These are phyloP conservation scores for Mesembrinibis cayennensis DNA, from an alignment of 2,113 vertebrate genomes.

Conservation along the genomic window DNA sequence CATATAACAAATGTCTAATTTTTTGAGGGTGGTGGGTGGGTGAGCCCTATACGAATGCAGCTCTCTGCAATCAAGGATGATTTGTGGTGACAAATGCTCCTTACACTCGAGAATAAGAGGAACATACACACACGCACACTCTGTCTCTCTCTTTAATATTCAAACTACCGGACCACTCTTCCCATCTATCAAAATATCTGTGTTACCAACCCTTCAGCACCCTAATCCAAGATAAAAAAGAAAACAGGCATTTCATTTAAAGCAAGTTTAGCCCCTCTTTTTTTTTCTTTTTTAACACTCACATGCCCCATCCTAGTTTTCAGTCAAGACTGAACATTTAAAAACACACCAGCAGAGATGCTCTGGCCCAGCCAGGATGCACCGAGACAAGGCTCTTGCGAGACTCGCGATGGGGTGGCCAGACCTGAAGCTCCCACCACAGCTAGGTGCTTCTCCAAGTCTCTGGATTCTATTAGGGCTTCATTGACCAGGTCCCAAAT, in stretches of 20 bases:
- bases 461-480: not conserved
- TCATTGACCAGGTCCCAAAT: not conserved
- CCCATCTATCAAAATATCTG: slow-evolving; percentile 56
- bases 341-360: not conserved
- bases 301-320: not conserved
- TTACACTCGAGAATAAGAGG: slow-evolving; percentile 63
- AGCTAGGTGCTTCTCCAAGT: not conserved
- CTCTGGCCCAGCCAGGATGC: not conserved
- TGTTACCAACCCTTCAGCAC: slow-evolving; percentile 44
- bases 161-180: slow-evolving; percentile 40
- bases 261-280: not conserved
- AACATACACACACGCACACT: slow-evolving; percentile 61
- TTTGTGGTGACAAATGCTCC: slow-evolving; percentile 81
- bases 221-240: not conserved
- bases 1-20: slow-evolving; percentile 82
- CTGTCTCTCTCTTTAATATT: slow-evolving; percentile 65
- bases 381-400: rapidly evolving
- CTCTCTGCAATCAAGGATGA: slow-evolving; percentile 76
- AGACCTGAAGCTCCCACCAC: not conserved
- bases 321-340: not conserved
- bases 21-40: slow-evolving; percentile 76
- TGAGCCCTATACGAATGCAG: slow-evolving; percentile 74
- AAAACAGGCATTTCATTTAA: not conserved
- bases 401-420: rapidly evolving
- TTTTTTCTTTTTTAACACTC: not conserved